Base-by-base conservation (phyloP, 2,888 invertebrate genomes). In the Elmis aenea region DNA sequence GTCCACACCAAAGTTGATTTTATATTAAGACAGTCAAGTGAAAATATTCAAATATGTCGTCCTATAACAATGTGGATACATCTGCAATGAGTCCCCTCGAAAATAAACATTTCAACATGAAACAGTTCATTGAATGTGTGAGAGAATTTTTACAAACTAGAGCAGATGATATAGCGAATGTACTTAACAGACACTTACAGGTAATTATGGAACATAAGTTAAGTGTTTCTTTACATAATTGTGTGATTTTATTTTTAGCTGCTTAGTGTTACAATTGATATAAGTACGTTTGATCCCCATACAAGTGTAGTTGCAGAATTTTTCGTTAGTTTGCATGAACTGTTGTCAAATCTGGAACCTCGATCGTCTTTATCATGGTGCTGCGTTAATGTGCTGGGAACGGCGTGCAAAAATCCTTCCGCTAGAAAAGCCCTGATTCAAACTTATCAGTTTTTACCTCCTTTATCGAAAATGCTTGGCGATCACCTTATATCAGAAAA, bases 391-490 rank as follows among this genome's bases (percentile, higher is more conserved):
- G 79, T 81, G 22, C 62, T 84, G 14, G 69, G 75, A 11, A 73
- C 76, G 34, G 79, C 77, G 2, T 76, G 78, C 45, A 74, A 73
- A 40, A 82, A 83, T 55, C 67, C 75, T 0, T 71, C 72, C 27
- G 79, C 82, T 1, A 69, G 77, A 46, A 70, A 75, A 54, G 77
- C 77, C 1, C 67, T 85, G 0, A 79, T 80, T 15, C 77, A 82
- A 51, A 82, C 78, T 1, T 84, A 81, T 55, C 81, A 82, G 57
- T 84, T 83, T 59, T 70, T 81, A 58, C 82, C 82, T 13, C 73
- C 79, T 38, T 58, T 85, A 26, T 71, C 81, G 1, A 67, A 75
- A 46, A 56, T 83, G 15, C 61, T 84, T 25, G 72, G 76, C 21
- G 75, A 79, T 53, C 63, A 77, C 36, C 68, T 81, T 46, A 75